A percentile compares a stretch with the other conserved stretches of the same genome.
Evolutionary conservation across 2,797 vertebrate species (phyloP).

Genomic region (Chelmon rostratus): DNA sequence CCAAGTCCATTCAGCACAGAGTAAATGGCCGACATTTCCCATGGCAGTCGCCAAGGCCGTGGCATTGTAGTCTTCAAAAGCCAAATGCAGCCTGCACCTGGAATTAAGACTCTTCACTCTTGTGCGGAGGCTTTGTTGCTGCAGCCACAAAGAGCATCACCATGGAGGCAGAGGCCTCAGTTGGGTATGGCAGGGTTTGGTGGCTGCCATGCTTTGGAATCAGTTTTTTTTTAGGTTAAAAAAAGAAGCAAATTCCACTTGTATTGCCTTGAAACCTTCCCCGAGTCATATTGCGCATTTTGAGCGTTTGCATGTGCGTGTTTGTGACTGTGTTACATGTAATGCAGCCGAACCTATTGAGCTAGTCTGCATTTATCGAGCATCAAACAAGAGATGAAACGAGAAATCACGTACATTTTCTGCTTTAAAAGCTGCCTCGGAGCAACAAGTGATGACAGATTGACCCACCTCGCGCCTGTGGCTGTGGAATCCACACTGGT

Average conservation of each 20-base stretch:
- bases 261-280: too few relatives aligned
- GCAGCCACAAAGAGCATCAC: neutral
- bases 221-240: too few relatives aligned
- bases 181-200: too few relatives aligned
- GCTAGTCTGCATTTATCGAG: too few relatives aligned
- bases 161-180: too few relatives aligned
- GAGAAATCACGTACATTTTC: too few relatives aligned
- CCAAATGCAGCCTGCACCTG: constrained; percentile 9
- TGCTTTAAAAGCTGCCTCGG: neutral
- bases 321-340: too few relatives aligned
- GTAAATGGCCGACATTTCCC: neutral
- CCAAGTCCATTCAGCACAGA: constrained; percentile 13
- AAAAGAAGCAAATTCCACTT: too few relatives aligned
- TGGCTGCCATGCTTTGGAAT: too few relatives aligned
- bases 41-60: constrained; percentile 4
- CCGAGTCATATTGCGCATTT: too few relatives aligned
- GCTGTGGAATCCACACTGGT: neutral
- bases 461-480: neutral
- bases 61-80: constrained; percentile 20
- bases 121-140: constrained; percentile 5
- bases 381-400: neutral
- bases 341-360: too few relatives aligned
- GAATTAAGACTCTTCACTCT: constrained; percentile 7
- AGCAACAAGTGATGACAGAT: neutral
- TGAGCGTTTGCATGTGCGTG: too few relatives aligned